phyloP scores from a whole-genome alignment of 1,140 invertebrate genomes.

The Plodia interpunctella region DNA sequence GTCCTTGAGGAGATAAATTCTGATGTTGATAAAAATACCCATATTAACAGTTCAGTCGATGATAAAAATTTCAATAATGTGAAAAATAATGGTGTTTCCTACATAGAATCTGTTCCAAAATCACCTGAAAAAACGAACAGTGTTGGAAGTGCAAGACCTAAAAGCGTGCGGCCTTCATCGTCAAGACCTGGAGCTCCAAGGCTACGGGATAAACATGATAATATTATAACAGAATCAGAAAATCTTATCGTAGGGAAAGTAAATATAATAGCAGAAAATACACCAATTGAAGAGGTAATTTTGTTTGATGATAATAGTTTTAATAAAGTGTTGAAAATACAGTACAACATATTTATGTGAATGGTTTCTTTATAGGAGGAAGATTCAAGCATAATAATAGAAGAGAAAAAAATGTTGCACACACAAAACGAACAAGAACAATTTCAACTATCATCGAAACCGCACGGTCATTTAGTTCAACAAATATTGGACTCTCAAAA shows the following conservation, averaged over 20 bases:
- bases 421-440: constrained; percentile 29
- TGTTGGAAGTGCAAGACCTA: constrained; percentile 72
- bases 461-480: constrained; percentile 86
- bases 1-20: not conserved
- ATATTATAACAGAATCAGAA: constrained; percentile 76
- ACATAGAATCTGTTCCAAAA: not conserved
- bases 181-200: constrained; percentile 87
- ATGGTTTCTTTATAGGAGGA: constrained; percentile 63
- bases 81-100: not conserved
- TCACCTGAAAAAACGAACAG: constrained; percentile 11
- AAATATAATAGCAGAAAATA: constrained; percentile 84
- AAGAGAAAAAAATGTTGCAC: constrained; percentile 29
- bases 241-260: constrained; percentile 79
- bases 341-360: too few relatives aligned
- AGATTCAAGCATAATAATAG: constrained; percentile 77
- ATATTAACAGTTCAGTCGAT: not conserved
- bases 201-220: constrained; percentile 76
- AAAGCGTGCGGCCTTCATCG: constrained; percentile 84
- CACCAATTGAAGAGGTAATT: constrained; percentile 71
- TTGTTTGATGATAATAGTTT: not conserved
- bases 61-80: not conserved
- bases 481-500: constrained; percentile 89
- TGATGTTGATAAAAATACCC: not conserved
- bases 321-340: too few relatives aligned
- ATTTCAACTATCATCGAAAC: constrained; percentile 45